A percentile compares a stretch with the other conserved stretches of the same genome.
These are phyloP conservation scores for Halesus radiatus DNA, from an alignment of 1,140 invertebrate species.

Conservation along the genomic window DNA sequence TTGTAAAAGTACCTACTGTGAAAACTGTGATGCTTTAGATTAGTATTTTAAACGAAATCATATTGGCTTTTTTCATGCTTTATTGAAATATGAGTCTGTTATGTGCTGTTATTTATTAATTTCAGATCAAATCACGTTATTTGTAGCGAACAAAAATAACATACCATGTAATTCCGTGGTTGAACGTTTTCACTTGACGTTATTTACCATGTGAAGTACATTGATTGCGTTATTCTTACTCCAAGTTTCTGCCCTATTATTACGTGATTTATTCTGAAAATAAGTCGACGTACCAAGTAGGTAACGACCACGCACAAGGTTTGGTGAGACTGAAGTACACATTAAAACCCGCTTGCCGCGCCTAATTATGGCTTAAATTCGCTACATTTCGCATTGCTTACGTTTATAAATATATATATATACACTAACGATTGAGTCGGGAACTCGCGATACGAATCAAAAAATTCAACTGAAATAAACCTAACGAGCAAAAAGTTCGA, in stretches of 20 bases:
- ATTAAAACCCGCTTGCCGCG: background rate
- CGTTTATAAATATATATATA: slow-evolving; percentile 10
- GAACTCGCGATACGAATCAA: slow-evolving; percentile 17
- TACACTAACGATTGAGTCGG: slow-evolving; percentile 1
- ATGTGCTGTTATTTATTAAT: too few relatives aligned
- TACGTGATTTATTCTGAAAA: background rate
- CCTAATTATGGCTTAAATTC: background rate
- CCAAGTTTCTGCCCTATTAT: background rate
- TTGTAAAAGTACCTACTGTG: too few relatives aligned
- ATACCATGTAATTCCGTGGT: too few relatives aligned
- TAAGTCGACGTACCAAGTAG: background rate
- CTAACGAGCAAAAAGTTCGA: slow-evolving; percentile 19
- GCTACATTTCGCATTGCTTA: background rate
- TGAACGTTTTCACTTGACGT: too few relatives aligned
- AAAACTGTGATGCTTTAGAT: too few relatives aligned
- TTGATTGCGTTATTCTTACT: background rate
- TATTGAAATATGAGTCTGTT: too few relatives aligned
- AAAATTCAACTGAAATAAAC: slow-evolving; percentile 4
- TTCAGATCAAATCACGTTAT: too few relatives aligned
- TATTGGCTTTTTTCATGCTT: too few relatives aligned
- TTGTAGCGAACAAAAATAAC: too few relatives aligned
- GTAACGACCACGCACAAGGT: background rate
- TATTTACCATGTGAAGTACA: too few relatives aligned
- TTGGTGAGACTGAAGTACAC: background rate
- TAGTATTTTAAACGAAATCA: too few relatives aligned